A percentile compares a stretch with the other conserved stretches of the same genome.
These are phyloP conservation scores for Apodemus sylvaticus DNA, from an alignment of 2,113 vertebrate genomes.

Conservation along the genomic window DNA sequence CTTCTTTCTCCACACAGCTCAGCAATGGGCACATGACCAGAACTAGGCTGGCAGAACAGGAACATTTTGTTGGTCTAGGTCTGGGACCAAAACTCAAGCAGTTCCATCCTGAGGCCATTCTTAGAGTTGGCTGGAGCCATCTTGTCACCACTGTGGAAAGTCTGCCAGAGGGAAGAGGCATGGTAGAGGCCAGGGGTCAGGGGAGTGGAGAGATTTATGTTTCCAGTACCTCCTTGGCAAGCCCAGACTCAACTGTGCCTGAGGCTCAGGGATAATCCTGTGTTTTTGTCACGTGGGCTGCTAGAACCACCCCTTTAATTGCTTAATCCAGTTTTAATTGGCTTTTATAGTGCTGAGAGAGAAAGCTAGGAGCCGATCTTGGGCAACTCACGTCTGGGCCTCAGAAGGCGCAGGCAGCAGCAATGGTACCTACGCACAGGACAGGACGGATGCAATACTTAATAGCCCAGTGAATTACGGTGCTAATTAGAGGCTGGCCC, in stretches of 20 bases:
- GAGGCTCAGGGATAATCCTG: not conserved
- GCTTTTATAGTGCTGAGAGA: not conserved
- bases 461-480: not conserved
- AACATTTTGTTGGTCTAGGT: not conserved
- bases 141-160: not conserved
- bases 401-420: no score
- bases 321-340: not conserved
- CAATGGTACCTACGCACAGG: accelerated
- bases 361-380: not conserved
- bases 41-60: not conserved
- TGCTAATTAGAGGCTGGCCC: not conserved
- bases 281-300: not conserved
- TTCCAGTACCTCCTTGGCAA: not conserved
- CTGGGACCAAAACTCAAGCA: not conserved
- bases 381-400: not conserved
- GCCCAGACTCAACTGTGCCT: not conserved
- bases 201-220: not conserved
- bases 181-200: not conserved
- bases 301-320: not conserved
- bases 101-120: not conserved
- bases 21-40: not conserved
- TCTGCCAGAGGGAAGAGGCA: no score
- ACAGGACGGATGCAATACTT: not conserved
- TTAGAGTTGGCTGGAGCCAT: not conserved
- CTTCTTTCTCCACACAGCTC: accelerated